A percentile compares a stretch with the other conserved stretches of the same genome.
These are phyloP conservation scores for Lacerta bilineata DNA, from an alignment of 2,797 vertebrate species.

Conservation along the genomic window DNA sequence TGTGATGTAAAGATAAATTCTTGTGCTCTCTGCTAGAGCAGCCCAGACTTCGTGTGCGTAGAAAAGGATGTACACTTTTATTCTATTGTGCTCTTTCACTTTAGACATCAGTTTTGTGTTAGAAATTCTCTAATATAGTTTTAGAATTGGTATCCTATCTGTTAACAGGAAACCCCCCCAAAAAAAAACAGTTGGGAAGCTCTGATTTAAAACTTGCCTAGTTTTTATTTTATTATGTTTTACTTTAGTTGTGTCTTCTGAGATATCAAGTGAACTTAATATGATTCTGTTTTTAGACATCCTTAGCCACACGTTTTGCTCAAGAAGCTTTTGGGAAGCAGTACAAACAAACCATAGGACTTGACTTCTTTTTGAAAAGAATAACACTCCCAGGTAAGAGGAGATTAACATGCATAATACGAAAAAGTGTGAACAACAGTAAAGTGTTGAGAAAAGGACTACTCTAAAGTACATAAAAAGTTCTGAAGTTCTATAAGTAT, in stretches of 20 bases:
- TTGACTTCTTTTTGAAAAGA: constrained; percentile 99
- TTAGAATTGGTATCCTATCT: neutral
- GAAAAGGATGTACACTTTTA: neutral
- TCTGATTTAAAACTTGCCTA: constrained; percentile 51
- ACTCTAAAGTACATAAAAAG: constrained; percentile 40
- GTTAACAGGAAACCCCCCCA: neutral
- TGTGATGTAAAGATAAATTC: neutral
- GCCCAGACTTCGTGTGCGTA: neutral
- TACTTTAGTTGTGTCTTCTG: constrained; percentile 56
- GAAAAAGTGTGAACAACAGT: constrained; percentile 24
- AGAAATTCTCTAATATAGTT: neutral
- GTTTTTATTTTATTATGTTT: constrained; percentile 60
- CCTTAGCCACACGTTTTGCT: constrained; percentile 94
- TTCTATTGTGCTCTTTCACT: neutral
- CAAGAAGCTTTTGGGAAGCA: constrained; percentile 99
- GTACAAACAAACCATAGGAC: constrained; percentile 98
- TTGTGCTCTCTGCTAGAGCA: neutral
- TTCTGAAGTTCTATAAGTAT: constrained; percentile 42
- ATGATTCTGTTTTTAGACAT: constrained; percentile 89
- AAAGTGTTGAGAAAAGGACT: constrained; percentile 41
- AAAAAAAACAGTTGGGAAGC: neutral
- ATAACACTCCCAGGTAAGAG: constrained; percentile 97
- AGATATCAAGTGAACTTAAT: constrained; percentile 69
- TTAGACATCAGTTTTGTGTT: constrained; percentile 11
- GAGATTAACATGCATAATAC: constrained; percentile 71